These are phyloP conservation scores for Anthophora plumipes DNA, from an alignment of 2,888 invertebrate species.

Conservation along the genomic window DNA sequence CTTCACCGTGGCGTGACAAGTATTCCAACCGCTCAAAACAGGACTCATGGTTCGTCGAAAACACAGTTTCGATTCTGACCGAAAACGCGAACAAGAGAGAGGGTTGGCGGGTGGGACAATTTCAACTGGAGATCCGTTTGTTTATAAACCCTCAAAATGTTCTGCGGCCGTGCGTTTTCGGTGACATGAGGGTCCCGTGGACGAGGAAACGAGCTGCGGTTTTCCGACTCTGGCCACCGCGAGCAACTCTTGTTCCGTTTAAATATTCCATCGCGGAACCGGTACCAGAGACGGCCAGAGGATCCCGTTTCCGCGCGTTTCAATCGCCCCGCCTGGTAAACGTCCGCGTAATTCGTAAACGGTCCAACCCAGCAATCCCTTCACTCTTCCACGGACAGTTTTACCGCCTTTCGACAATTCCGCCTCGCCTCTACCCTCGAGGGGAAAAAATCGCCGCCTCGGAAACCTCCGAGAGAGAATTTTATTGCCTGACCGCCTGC, in stretches of 20 bases:
- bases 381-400: slow-evolving; percentile 67
- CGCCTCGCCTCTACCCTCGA: slow-evolving; percentile 30
- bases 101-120: background rate
- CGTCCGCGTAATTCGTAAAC: slow-evolving; percentile 56
- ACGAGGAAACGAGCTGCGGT: slow-evolving; percentile 61
- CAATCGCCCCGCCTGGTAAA: slow-evolving; percentile 66
- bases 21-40: background rate
- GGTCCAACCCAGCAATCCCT: slow-evolving; percentile 37
- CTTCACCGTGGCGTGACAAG: background rate
- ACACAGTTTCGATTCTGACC: slow-evolving; percentile 1
- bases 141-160: slow-evolving; percentile 57
- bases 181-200: slow-evolving; percentile 43
- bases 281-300: slow-evolving; percentile 18
- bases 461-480: slow-evolving; percentile 32
- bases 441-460: slow-evolving; percentile 51
- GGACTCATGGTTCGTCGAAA: background rate
- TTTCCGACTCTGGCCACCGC: slow-evolving; percentile 45
- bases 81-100: background rate
- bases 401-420: slow-evolving; percentile 69
- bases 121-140: slow-evolving; percentile 40
- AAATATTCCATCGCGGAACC: slow-evolving; percentile 60
- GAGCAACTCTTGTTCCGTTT: slow-evolving; percentile 51
- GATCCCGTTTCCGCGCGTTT: slow-evolving; percentile 56
- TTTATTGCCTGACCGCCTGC: slow-evolving; percentile 18
- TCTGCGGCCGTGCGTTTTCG: slow-evolving; percentile 54